These are phyloP conservation scores for Lophura nycthemera DNA, from an alignment of 2,113 vertebrate genomes.

Conservation along the genomic window DNA sequence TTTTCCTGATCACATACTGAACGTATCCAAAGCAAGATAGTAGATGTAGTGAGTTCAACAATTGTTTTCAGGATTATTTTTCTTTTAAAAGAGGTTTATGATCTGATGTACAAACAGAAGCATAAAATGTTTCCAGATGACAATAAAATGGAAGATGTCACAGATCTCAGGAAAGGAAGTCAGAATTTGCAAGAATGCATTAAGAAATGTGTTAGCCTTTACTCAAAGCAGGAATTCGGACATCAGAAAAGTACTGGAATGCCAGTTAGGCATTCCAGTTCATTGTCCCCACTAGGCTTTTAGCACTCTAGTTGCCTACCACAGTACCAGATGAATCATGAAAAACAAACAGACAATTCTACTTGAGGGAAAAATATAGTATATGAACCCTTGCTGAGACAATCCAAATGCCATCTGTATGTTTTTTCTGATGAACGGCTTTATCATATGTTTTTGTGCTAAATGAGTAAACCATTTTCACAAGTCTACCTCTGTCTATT, in stretches of 20 bases:
- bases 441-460: slow-evolving; percentile 42
- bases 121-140: not conserved
- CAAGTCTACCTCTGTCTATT: slow-evolving; percentile 5
- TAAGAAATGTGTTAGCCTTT: slow-evolving; percentile 6
- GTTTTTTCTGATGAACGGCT: slow-evolving; percentile 40
- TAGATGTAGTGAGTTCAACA: not conserved
- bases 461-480: slow-evolving; percentile 46
- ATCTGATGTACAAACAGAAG: not conserved
- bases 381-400: not conserved
- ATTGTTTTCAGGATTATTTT: not conserved
- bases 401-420: slow-evolving; percentile 37
- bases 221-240: not conserved
- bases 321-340: slow-evolving; percentile 9
- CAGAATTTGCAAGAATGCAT: not conserved
- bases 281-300: not conserved
- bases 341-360: slow-evolving; percentile 4
- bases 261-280: not conserved
- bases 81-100: not conserved
- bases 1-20: not conserved
- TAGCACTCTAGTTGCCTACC: not conserved
- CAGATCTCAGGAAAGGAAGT: not conserved
- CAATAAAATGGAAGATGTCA: not conserved
- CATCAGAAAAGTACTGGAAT: not conserved
- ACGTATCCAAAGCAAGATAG: not conserved
- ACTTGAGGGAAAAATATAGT: not conserved